These are phyloP conservation scores for Sebastes minor DNA, from an alignment of 2,797 vertebrate genomes.

Conservation along the genomic window DNA sequence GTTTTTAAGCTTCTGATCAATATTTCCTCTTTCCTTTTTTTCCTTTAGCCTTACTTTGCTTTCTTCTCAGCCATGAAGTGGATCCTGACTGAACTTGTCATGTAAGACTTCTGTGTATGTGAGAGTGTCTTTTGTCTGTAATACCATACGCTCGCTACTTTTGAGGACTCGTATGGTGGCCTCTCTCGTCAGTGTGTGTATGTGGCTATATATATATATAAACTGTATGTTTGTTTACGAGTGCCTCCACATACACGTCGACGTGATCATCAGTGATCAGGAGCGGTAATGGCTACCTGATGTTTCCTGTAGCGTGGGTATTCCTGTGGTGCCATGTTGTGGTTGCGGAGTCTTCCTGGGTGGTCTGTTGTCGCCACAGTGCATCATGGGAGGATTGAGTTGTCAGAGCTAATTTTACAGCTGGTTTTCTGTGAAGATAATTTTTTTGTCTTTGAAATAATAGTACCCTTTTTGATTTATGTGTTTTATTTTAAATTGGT, in stretches of 20 bases:
- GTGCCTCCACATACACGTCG: conserved; percentile 44
- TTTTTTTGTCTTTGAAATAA: background rate
- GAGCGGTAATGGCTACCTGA: conserved; percentile 59
- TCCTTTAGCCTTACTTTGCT: conserved; percentile 91
- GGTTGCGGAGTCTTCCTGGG: conserved; percentile 79
- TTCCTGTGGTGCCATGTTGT: conserved; percentile 70
- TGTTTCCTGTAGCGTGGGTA: conserved; percentile 67
- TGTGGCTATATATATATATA: conserved; percentile 16
- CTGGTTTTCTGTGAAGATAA: background rate
- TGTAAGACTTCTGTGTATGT: conserved; percentile 86
- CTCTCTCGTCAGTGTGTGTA: conserved; percentile 34
- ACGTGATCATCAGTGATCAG: conserved; percentile 31
- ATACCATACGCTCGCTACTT: background rate
- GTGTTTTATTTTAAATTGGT: background rate
- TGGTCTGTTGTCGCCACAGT: conserved; percentile 76
- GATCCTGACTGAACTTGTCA: conserved; percentile 95
- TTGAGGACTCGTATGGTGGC: conserved; percentile 4
- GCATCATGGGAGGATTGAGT: conserved; percentile 46
- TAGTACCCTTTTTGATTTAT: background rate
- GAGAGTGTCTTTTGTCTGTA: conserved; percentile 16
- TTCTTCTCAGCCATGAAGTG: conserved; percentile 92
- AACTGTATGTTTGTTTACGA: conserved; percentile 61
- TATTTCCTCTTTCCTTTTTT: background rate
- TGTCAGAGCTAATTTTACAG: conserved; percentile 32
- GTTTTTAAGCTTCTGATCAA: background rate